These are phyloP conservation scores for Gymnothorax javanicus DNA, from an alignment of 2,797 vertebrate genomes.

Conservation along the genomic window DNA sequence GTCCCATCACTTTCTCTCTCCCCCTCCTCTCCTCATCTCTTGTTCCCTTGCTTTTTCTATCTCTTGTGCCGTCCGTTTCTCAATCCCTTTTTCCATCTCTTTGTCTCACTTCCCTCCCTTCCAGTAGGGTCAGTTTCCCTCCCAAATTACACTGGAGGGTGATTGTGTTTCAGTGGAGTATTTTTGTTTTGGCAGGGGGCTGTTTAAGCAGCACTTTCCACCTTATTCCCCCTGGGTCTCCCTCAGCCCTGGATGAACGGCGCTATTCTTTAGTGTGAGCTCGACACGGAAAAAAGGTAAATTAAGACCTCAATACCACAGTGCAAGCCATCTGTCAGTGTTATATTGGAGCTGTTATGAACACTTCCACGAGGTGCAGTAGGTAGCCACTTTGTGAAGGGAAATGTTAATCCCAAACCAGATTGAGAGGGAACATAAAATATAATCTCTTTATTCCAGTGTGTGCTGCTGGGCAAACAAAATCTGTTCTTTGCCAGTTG, in stretches of 20 bases:
- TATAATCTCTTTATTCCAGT: background rate
- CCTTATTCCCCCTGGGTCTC: constrained; percentile 41
- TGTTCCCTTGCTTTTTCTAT: constrained; percentile 41
- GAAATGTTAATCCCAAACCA: background rate
- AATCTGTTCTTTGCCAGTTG: background rate
- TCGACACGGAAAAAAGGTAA: constrained; percentile 44
- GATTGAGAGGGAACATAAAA: background rate
- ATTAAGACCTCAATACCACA: constrained; percentile 46
- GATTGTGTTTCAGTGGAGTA: constrained; percentile 49
- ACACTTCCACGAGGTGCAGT: constrained; percentile 31
- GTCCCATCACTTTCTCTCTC: constrained; percentile 17
- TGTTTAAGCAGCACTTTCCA: constrained; percentile 55
- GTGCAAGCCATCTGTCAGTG: constrained; percentile 53
- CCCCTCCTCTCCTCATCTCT: constrained; percentile 61
- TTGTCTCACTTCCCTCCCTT: constrained; percentile 48
- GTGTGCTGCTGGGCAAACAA: constrained; percentile 8
- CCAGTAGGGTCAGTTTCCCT: constrained; percentile 48
- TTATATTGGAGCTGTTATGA: constrained; percentile 43
- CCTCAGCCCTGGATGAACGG: constrained; percentile 51
- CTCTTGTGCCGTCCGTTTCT: background rate
- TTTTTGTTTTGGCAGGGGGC: constrained; percentile 58
- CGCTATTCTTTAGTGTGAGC: constrained; percentile 49
- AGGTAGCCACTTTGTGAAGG: constrained; percentile 14
- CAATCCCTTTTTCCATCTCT: background rate
- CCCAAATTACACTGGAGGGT: constrained; percentile 48